Evolutionary conservation across 2,797 vertebrate genomes (phyloP).

Genomic region (Tapirus indicus): DNA sequence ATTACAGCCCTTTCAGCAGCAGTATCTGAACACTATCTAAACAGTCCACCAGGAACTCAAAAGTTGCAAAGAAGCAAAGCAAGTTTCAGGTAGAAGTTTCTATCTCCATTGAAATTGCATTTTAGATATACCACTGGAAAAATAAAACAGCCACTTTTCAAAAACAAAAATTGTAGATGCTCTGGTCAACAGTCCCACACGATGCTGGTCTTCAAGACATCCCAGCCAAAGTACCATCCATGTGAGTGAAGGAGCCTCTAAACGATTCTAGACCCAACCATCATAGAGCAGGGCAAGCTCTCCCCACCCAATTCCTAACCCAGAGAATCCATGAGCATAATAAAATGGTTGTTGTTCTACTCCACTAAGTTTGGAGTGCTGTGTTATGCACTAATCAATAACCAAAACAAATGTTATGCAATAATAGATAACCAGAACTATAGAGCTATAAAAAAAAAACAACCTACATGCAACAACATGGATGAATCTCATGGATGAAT

Average conservation of each 20-base stretch:
- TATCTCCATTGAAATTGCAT: not conserved
- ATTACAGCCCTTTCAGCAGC: not conserved
- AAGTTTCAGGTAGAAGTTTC: not conserved
- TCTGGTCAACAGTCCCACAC: not conserved
- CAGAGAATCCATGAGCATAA: not conserved
- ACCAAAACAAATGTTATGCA: not conserved
- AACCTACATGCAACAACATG: not conserved
- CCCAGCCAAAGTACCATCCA: not conserved
- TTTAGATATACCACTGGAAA: constrained; percentile 1
- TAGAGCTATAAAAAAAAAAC: not conserved
- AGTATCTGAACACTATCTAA: not conserved
- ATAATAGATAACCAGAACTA: not conserved
- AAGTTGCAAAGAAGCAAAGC: not conserved
- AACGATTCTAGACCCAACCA: not conserved
- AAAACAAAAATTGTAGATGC: not conserved
- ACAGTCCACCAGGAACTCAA: not conserved
- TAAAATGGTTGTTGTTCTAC: not conserved
- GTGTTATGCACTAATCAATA: not conserved
- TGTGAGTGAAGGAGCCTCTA: not conserved
- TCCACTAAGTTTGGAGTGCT: not conserved
- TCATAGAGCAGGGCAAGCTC: not conserved
- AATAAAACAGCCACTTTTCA: not conserved
- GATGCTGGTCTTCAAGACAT: not conserved
- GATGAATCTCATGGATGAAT: not conserved
- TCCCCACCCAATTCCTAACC: not conserved